Evolutionary conservation across 2,888 invertebrate species (phyloP), one percentile per base, ranked within the genome.

Genomic region (Caenorhabditis plicata): DNA sequence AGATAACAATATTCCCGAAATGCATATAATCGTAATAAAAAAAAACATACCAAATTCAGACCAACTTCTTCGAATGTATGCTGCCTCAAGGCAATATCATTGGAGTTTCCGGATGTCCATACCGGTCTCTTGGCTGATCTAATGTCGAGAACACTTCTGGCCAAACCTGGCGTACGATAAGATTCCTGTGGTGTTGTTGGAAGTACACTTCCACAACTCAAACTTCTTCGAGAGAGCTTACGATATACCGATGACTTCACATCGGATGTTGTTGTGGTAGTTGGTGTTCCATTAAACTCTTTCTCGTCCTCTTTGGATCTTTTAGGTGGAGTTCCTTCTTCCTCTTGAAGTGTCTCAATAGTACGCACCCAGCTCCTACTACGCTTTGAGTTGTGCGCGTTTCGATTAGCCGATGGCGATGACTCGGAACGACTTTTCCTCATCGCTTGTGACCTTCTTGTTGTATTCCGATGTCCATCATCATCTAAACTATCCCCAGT

Each of bases 401-500:
- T n/a, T n/a, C n/a, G n/a, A n/a, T n/a, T n/a, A n/a, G n/a, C n/a
- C n/a, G n/a, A n/a, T n/a, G n/a, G 47, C 3, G 54, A 51, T 13
- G 61, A 55, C 8, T 50, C 38, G 19, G 43, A 43, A 15, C 61
- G 31, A 15, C 55, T 29, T 15, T 55, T 54, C 7, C 32, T 38
- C 1, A 9, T 9, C 7, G 45, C 58, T 8, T 48, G 48, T 15
- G 54, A 49, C 8, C 47, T 48, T 51, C 55, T 42, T 23, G 51
- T 23, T 13, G 50, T 39, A 11, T 60, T 54, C 23, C 60, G 29
- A 1, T 54, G 54, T 27, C 50, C 54, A n/a, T 54, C 27, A 13
- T 55, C 56, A 17, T 65, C 64, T 23, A 68, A 33, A 33, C 63
- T 66, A 33, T 66, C 66, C n/a, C 48, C 55, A 4, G 69, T 64